Base-by-base conservation (phyloP, 1,140 invertebrate species). In the Leptonema lineaticorne region DNA sequence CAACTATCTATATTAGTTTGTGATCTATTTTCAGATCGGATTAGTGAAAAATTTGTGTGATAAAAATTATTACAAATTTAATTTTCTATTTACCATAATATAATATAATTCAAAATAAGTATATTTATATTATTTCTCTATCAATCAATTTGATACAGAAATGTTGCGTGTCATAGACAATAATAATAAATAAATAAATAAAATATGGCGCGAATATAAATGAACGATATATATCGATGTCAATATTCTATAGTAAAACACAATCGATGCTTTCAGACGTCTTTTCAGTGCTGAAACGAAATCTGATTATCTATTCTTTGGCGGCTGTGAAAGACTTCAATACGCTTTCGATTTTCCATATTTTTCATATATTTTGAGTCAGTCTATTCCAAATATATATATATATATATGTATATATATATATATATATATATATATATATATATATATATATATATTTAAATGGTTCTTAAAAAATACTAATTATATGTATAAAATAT, bases 271-370 rank as follows among this genome's bases (percentile, higher is more conserved):
- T 16, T 3, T 41, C 37, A 41, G 50, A 53, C 22, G 8, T 26
- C 22, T 22, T 50, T 53, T 53, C 50, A 26, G 27, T 26, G 22
- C 18, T 26, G 24, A 24, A 53, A n/a, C 2, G 50, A 53, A 53
- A 53, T 53, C 20, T 53, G 50, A 53, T 53, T 53, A 53, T 53
- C 50, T 18, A 8, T 53, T 53, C 22, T 7, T 53, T 14, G 50
- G 22, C 50, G 27, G 50, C 22, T 53, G 50, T 53, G 50, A 26
- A 53, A 14, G 50, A 53, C 27, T 53, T 53, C 50, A 53, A 53
- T 53, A 24, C 50, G 18, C 14, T 53, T 53, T 9, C 14, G 14
- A 53, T 53, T 53, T 24, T 3, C 11, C 16, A 14, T 45, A 11
- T 11, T 33, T 33, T 33, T 33, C 29, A n/a, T n/a, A n/a, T n/a